These are phyloP conservation scores for Drosophila diplacantha DNA, from an alignment of 2,888 invertebrate species.

Conservation along the genomic window DNA sequence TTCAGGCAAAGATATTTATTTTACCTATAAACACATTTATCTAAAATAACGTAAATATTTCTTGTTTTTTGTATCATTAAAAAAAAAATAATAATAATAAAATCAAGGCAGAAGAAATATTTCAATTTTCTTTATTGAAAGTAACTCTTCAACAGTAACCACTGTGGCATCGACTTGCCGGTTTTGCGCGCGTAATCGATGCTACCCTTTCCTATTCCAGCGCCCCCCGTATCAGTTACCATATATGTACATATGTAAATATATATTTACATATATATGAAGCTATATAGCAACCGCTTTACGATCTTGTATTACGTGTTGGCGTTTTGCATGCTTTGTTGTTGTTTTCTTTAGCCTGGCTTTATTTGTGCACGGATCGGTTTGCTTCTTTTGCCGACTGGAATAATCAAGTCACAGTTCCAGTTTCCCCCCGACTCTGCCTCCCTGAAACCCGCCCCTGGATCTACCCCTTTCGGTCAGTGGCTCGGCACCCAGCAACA, in stretches of 20 bases:
- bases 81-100: background rate
- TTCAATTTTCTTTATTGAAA: background rate
- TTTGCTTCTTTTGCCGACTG: slow-evolving; percentile 53
- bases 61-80: background rate
- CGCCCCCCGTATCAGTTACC: background rate
- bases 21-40: background rate
- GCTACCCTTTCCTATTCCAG: slow-evolving; percentile 9
- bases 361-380: slow-evolving; percentile 62
- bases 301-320: slow-evolving; percentile 65
- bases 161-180: slow-evolving; percentile 38
- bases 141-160: background rate
- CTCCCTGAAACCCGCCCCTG: background rate
- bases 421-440: slow-evolving; percentile 22
- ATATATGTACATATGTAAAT: background rate
- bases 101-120: too few relatives aligned
- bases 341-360: slow-evolving; percentile 36
- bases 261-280: background rate
- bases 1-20: background rate
- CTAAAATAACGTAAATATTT: background rate
- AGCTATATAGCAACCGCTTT: slow-evolving; percentile 18
- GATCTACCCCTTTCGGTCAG: slow-evolving; percentile 20
- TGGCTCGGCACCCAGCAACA: slow-evolving; percentile 65
- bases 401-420: slow-evolving; percentile 62
- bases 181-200: slow-evolving; percentile 61
- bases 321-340: slow-evolving; percentile 46